Evolutionary conservation across 2,888 invertebrate species (phyloP).

Genomic region (Eristalinus sepulchralis): DNA sequence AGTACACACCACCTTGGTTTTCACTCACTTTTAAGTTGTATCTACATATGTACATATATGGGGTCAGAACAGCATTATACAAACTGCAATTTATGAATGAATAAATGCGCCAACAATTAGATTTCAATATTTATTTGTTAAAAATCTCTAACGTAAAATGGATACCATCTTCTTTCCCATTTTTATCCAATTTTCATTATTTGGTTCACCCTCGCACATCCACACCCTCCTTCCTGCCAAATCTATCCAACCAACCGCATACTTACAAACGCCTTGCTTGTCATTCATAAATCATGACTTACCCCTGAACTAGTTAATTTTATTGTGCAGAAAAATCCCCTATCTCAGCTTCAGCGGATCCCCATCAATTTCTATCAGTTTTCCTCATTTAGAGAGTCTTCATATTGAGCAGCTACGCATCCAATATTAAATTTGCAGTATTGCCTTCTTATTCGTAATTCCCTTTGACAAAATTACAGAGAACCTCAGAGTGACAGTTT

Average conservation of each 20-base stretch:
- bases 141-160: not conserved
- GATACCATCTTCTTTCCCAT: no score
- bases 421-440: slow-evolving; percentile 30
- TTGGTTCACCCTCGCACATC: not conserved
- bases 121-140: no score
- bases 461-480: slow-evolving; percentile 24
- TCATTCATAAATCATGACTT: slow-evolving; percentile 22
- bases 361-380: not conserved
- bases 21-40: no score
- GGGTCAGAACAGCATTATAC: no score
- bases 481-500: slow-evolving; percentile 1
- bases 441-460: slow-evolving; percentile 20
- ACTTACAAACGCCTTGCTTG: not conserved
- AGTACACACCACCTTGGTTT: no score
- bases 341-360: not conserved
- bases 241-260: not conserved
- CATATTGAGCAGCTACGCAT: slow-evolving; percentile 22
- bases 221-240: not conserved
- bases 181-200: not conserved
- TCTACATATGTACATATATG: no score
- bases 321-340: slow-evolving; percentile 1
- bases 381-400: not conserved
- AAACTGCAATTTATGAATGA: no score
- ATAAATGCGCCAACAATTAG: no score
- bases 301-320: slow-evolving; percentile 2